These are phyloP conservation scores for Phylloscopus trochiloides DNA, from an alignment of 2,113 vertebrate genomes.

Conservation along the genomic window DNA sequence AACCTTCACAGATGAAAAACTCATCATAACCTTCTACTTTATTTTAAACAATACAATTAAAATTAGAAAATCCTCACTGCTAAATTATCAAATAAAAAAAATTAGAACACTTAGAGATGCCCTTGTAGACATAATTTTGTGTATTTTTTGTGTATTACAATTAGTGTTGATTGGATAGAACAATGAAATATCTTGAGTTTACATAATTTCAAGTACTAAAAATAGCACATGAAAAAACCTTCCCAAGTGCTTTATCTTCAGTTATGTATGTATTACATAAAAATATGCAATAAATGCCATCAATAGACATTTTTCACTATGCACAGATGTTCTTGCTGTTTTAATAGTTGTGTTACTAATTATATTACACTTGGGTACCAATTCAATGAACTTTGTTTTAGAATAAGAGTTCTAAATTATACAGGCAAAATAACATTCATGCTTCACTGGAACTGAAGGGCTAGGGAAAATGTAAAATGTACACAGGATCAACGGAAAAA, in stretches of 20 bases:
- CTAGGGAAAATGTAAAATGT: not conserved
- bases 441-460: conserved; percentile 33
- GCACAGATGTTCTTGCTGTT: conserved; percentile 29
- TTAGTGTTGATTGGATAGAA: not conserved
- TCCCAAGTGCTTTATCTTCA: not conserved
- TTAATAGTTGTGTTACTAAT: conserved; percentile 46
- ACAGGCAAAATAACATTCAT: conserved; percentile 36
- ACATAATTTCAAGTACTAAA: not conserved
- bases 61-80: not conserved
- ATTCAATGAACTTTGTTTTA: conserved; percentile 56
- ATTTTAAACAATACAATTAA: not conserved
- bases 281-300: not conserved
- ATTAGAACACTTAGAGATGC: not conserved
- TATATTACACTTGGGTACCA: conserved; percentile 39
- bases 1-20: not conserved
- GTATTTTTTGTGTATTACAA: not conserved
- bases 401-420: conserved; percentile 45
- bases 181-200: not conserved
- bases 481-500: not conserved
- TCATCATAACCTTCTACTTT: not conserved
- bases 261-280: not conserved
- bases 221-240: not conserved
- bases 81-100: not conserved
- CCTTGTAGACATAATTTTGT: not conserved
- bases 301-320: conserved; percentile 2